Evolutionary conservation across 1,140 invertebrate species (phyloP).

Genomic region (Cyphomyrmex costatus): DNA sequence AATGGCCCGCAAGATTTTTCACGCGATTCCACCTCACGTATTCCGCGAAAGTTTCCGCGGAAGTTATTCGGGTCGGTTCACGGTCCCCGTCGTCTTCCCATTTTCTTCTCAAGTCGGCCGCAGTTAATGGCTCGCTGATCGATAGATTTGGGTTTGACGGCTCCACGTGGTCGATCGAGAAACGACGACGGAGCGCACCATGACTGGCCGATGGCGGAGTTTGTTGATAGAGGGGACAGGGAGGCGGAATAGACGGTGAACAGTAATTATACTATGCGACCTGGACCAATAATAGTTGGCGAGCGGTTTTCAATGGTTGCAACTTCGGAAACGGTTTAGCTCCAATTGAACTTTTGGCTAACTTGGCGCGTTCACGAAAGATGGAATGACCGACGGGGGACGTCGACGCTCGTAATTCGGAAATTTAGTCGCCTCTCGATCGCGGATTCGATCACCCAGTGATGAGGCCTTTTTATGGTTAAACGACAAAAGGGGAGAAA

Average conservation of each 20-base stretch:
- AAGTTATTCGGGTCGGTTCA: slow-evolving; percentile 71
- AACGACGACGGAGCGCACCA: not conserved
- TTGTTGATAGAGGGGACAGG: slow-evolving; percentile 17
- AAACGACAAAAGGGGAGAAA: not conserved
- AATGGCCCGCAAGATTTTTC: slow-evolving; percentile 75
- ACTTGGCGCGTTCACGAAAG: slow-evolving; percentile 78
- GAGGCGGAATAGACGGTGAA: slow-evolving; percentile 55
- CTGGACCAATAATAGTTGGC: slow-evolving; percentile 81
- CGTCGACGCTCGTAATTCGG: slow-evolving; percentile 66
- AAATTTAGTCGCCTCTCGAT: slow-evolving; percentile 62
- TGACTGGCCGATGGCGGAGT: slow-evolving; percentile 36
- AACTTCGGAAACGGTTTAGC: slow-evolving; percentile 81
- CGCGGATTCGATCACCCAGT: slow-evolving; percentile 54
- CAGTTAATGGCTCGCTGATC: slow-evolving; percentile 68
- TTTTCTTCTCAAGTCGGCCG: slow-evolving; percentile 63
- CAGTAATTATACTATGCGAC: slow-evolving; percentile 82
- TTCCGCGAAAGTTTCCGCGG: slow-evolving; percentile 71
- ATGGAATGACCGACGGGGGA: slow-evolving; percentile 74
- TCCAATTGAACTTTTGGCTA: slow-evolving; percentile 80
- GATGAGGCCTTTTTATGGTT: slow-evolving; percentile 62
- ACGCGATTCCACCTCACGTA: slow-evolving; percentile 74
- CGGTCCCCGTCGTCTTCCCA: slow-evolving; percentile 41
- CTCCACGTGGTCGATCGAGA: slow-evolving; percentile 51
- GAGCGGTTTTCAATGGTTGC: slow-evolving; percentile 80
- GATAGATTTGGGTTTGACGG: slow-evolving; percentile 69